phyloP scores from a whole-genome alignment of 2,797 vertebrate genomes.

The Chrysocyon brachyurus region DNA sequence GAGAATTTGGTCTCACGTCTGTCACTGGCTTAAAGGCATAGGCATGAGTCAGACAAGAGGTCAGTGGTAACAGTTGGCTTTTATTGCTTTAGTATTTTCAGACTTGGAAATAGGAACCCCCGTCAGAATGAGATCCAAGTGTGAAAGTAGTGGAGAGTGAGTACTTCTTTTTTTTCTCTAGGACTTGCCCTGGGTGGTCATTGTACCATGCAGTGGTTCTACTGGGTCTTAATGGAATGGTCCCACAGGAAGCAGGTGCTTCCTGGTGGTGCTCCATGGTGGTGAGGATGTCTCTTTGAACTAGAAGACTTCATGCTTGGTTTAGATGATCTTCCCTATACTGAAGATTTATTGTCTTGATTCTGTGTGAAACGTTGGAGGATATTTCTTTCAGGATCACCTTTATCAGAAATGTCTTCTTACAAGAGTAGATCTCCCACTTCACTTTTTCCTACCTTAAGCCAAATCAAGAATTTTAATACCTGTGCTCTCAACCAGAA shows the following conservation, averaged over 20 bases:
- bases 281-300: neutral
- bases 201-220: neutral
- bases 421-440: neutral
- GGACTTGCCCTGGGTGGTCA: neutral
- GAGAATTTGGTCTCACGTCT: neutral
- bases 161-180: neutral
- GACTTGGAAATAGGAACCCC: neutral
- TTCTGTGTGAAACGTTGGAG: neutral
- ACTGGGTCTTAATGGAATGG: fast-evolving
- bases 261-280: neutral
- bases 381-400: neutral
- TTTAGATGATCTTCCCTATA: neutral
- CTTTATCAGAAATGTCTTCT: neutral
- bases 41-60: neutral
- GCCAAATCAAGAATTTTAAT: constrained; percentile 6
- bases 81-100: neutral
- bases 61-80: neutral
- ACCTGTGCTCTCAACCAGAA: neutral
- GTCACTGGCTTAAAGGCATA: neutral
- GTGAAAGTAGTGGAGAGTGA: neutral
- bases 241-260: neutral
- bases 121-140: neutral
- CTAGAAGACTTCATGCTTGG: neutral
- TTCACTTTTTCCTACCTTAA: neutral
- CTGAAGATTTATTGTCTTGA: neutral